Conservation (phyloP, 2,888 invertebrate genomes). For the Ophion obscuratus region DNA sequence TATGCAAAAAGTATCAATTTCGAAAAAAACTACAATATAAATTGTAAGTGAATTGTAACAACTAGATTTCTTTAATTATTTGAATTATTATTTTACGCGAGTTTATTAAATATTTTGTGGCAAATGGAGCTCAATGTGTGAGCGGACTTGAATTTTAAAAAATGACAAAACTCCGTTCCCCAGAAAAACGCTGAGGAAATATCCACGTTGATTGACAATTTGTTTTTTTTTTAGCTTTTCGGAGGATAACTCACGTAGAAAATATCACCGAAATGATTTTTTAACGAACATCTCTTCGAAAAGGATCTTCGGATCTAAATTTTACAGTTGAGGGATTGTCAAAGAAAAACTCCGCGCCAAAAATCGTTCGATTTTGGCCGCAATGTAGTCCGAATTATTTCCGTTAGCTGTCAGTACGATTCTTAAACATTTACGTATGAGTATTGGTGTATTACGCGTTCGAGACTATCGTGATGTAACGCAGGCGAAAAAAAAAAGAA, state of each 20-base stretch:
- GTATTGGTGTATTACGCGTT: slow-evolving; percentile 26
- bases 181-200: neutral
- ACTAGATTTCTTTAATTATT: neutral
- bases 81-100: neutral
- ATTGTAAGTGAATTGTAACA: too few species aligned
- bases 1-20: neutral
- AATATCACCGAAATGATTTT: neutral
- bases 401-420: neutral
- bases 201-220: neutral
- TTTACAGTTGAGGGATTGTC: neutral
- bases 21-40: neutral
- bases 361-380: neutral
- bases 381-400: neutral
- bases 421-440: slow-evolving; percentile 22
- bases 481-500: slow-evolving; percentile 1
- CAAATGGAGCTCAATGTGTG: neutral
- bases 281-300: neutral
- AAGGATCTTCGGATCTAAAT: neutral
- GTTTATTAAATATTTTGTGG: neutral
- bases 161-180: neutral
- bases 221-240: neutral
- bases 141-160: neutral
- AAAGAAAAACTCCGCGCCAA: neutral
- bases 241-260: neutral
- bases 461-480: slow-evolving; percentile 3